Base-by-base conservation (phyloP, 2,113 vertebrate species). In the Xyliphius kryptos region DNA sequence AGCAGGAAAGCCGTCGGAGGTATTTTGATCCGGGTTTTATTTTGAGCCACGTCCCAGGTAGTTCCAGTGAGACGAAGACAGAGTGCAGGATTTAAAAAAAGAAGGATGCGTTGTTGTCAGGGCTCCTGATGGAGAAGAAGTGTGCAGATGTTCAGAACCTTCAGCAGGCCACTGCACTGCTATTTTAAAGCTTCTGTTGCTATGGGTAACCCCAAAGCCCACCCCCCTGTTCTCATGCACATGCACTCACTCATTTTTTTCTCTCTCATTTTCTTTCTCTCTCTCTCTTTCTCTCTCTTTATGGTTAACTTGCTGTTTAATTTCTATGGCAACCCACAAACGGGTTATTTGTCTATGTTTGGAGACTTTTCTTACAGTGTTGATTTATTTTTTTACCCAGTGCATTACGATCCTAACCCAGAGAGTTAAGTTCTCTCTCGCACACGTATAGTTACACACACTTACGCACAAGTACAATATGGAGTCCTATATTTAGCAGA, bases 301-400 rank as follows among this genome's bases (percentile, higher is more conserved):
- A n/a, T n/a, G n/a, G n/a, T n/a, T n/a, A n/a, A n/a, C n/a, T n/a
- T n/a, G 41, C 71, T 49, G 26, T 67, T 53, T 55, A 57, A 79
- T 79, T 79, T 76, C 77, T 79, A 79, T 79, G 74, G 77, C 74
- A 79, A 79, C 74, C 70, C 67, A 67, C 36, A 43, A 71, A 73
- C 61, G 48, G 59, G 67, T 68, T 48, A 58, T 67, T 55, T 65
- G 68, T 55, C 49, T 53, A 58, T 69, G 61, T 65, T 59, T 61
- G 62, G 56, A n/a, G 67, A 61, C 67, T 71, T 70, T 60, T 64
- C 69, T 26, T 37, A 47, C 20, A 47, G 11, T 32, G 46, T 41
- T 55, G 59, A 54, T 57, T 5, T 55, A n/a, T n/a, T 49, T 40
- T 56, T 15, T 61, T 38, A n/a, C 10, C 55, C 47, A 47, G 20